A percentile compares a stretch with the other conserved stretches of the same genome.
Evolutionary conservation across 2,888 invertebrate genomes (phyloP).

Genomic region (Lithosia quadra): DNA sequence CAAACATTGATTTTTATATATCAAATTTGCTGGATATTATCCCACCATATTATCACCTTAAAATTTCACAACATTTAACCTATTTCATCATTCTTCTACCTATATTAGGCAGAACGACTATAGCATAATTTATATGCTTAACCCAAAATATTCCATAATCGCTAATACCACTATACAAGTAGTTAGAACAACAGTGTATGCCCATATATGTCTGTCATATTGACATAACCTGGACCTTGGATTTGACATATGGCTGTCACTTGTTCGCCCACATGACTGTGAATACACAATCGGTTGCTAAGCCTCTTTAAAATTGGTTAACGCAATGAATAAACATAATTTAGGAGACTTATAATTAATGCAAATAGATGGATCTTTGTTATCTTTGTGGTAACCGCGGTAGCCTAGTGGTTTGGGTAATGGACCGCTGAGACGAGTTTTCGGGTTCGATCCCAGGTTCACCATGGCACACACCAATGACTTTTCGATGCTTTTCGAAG

Average conservation of each 20-base stretch:
- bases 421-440: too few relatives aligned
- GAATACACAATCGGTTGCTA: conserved; percentile 16
- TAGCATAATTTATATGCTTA: background rate
- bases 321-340: background rate
- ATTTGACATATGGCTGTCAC: conserved; percentile 34
- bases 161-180: conserved; percentile 4
- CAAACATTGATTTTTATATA: too few relatives aligned
- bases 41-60: background rate
- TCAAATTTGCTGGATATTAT: background rate
- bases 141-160: conserved; percentile 11
- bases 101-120: background rate
- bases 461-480: too few relatives aligned
- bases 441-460: too few relatives aligned
- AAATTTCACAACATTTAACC: background rate
- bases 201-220: conserved; percentile 22
- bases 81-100: background rate
- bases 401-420: too few relatives aligned
- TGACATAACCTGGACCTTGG: conserved; percentile 41
- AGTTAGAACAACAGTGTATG: conserved; percentile 14
- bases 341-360: background rate
- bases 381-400: too few relatives aligned
- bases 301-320: conserved; percentile 25
- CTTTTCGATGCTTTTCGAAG: too few relatives aligned
- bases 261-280: conserved; percentile 45
- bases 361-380: too few relatives aligned